Evolutionary conservation across 2,797 vertebrate species (phyloP).

Genomic region (Tokudaia tokunoshimensis): DNA sequence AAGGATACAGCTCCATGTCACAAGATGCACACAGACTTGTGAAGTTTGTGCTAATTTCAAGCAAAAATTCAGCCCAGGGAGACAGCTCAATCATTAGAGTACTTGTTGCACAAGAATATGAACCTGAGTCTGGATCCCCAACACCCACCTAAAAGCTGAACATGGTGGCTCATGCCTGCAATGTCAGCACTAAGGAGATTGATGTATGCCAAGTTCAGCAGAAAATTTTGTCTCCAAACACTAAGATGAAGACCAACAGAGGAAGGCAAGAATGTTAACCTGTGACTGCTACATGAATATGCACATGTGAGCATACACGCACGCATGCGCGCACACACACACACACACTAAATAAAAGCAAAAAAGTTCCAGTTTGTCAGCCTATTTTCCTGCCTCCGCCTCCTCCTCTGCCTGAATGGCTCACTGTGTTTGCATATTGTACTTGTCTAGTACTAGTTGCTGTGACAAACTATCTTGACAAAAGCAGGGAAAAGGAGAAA

Average conservation of each 20-base stretch:
- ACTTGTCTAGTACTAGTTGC: neutral
- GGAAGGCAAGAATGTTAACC: neutral
- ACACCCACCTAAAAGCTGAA: neutral
- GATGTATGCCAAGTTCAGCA: neutral
- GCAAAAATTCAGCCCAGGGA: neutral
- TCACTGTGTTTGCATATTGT: neutral
- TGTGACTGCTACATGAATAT: neutral
- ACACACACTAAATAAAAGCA: neutral
- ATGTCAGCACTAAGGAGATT: neutral
- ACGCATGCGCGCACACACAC: neutral
- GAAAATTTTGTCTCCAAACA: neutral
- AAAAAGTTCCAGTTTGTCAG: neutral
- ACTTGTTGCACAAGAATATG: neutral
- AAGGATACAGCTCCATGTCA: neutral
- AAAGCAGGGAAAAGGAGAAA: neutral
- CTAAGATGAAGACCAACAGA: neutral
- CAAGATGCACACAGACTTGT: neutral
- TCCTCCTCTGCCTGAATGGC: neutral
- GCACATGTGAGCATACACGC: too few relatives aligned
- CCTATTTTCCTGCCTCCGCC: neutral
- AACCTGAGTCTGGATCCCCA: neutral
- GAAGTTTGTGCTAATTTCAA: constrained; percentile 2
- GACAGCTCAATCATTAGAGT: neutral
- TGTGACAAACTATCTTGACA: neutral
- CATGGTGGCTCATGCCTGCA: neutral